Evolutionary conservation across 2,113 vertebrate species (phyloP).

Genomic region (Tenrec ecaudatus): DNA sequence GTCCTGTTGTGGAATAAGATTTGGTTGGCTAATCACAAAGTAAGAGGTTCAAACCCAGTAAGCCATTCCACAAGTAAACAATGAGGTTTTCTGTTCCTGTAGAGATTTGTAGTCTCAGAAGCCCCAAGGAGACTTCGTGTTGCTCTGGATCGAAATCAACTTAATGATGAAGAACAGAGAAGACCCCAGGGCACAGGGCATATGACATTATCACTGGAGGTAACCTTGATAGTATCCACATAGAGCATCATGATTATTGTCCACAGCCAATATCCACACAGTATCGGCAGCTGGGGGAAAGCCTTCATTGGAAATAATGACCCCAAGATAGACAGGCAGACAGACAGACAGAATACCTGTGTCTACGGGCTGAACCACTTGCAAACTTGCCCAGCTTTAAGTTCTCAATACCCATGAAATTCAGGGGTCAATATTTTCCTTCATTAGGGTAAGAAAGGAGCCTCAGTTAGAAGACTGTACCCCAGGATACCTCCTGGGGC

Average conservation of each 20-base stretch:
- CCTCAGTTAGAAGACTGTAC: background rate
- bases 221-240: too few relatives aligned
- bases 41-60: too few relatives aligned
- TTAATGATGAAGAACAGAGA: background rate
- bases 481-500: background rate
- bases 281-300: too few relatives aligned
- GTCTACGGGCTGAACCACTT: background rate
- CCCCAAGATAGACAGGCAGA: accelerated
- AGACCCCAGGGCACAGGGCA: accelerated
- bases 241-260: accelerated
- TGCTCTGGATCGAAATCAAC: too few relatives aligned
- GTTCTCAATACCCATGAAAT: background rate
- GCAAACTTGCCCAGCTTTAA: background rate
- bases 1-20: too few relatives aligned
- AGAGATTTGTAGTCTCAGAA: too few relatives aligned
- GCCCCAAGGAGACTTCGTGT: too few relatives aligned
- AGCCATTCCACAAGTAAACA: too few relatives aligned
- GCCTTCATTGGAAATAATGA: too few relatives aligned
- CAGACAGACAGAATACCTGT: too few relatives aligned
- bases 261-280: background rate
- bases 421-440: background rate
- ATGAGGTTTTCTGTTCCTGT: too few relatives aligned
- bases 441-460: background rate
- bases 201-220: background rate
- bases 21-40: too few relatives aligned